Conservation (phyloP, 2,797 vertebrate species). For the Tenualosa thibaudeaui region DNA sequence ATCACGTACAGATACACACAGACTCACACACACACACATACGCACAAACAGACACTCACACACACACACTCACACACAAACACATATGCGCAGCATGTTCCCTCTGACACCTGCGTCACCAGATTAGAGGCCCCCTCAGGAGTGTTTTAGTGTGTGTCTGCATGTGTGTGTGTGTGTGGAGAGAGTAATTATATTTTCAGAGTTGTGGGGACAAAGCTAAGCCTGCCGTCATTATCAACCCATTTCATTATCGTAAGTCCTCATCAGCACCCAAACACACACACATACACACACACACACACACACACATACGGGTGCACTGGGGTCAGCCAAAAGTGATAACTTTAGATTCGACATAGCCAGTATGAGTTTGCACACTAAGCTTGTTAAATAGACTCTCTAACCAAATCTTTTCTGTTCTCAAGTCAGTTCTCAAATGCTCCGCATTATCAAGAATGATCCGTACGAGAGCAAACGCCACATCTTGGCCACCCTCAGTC, state of each 20-base stretch:
- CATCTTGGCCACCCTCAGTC: no score
- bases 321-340: not conserved
- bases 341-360: not conserved
- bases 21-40: not conserved
- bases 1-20: no score
- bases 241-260: conserved; percentile 9
- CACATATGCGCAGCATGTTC: not conserved
- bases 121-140: conserved; percentile 13
- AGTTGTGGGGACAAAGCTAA: conserved; percentile 11
- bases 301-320: not conserved
- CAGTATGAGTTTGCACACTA: no score
- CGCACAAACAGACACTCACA: conserved; percentile 17
- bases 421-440: no score
- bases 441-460: no score
- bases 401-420: no score
- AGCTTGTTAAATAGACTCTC: no score
- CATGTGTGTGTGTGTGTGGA: not conserved
- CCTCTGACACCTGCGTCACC: conserved; percentile 12
- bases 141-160: not conserved
- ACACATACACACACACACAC: conserved; percentile 12
- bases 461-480: no score
- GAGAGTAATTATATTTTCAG: conserved; percentile 18
- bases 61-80: not conserved
- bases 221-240: not conserved
- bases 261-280: not conserved